Evolutionary conservation across 2,888 invertebrate genomes (phyloP), one percentile per base, ranked within the genome.

Genomic region (Folsomia manolachei): DNA sequence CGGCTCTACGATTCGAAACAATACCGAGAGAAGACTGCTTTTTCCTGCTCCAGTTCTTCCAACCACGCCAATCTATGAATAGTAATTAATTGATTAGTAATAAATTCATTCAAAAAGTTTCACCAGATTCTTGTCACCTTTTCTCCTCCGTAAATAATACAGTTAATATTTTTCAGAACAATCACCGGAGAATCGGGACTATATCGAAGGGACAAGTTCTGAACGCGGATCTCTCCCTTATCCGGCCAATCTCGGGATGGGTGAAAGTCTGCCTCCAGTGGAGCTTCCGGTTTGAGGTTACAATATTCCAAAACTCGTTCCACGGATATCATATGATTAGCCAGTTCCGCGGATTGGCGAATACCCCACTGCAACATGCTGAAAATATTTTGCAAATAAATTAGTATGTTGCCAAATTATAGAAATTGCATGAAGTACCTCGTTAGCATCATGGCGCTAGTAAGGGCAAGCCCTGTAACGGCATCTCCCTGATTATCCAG

Each of bases 321-420:
- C 7, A 87, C 86, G 2, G 79, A 74, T 0, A 80, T 75, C 77
- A 81, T 78, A 71, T 81, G 74, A 23, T 66, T 77, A 63, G 86
- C 85, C 26, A 85, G 83, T 82, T 93, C 93, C 0, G 93, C 90
- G 27, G 90, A 88, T 83, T 92, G 92, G 73, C 92, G 87, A 75
- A 93, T 89, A 0, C 74, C 72, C 69, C 69, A 69, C 19, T 64
- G 69, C 26, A 69, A n/a, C 63, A 61, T 27, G 9, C 63, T 24
- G 1, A 25, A 62, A 23, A 72, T 65, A n/a, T n/a, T n/a, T n/a
- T n/a, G n/a, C n/a, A n/a, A n/a, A n/a, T n/a, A n/a, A n/a, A n/a
- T n/a, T n/a, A n/a, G n/a, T n/a, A n/a, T n/a, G n/a, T n/a, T n/a
- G n/a, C n/a, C n/a, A n/a, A n/a, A n/a, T n/a, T n/a, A n/a, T n/a